Conservation (phyloP, 2,888 invertebrate genomes). For the Agrochola circellaris region DNA sequence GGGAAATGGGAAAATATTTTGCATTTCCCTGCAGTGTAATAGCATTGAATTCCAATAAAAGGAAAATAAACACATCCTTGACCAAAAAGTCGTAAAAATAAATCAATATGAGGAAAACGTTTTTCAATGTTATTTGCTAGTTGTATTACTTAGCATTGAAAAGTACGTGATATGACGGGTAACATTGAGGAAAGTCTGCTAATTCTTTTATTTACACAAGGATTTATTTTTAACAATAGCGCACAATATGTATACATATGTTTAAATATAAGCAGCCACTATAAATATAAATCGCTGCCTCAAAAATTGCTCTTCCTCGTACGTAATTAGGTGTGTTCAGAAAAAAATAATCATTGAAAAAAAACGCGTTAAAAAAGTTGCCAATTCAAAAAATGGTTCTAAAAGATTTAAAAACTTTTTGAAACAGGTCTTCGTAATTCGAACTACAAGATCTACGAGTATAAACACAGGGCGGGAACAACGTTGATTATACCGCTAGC, state of each 20-base stretch:
- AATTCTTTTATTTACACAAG: conserved; percentile 47
- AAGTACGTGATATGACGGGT: conserved; percentile 59
- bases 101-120: conserved; percentile 58
- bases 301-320: neutral
- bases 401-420: conserved; percentile 7
- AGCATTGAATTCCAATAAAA: neutral
- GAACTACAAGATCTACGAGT: conserved; percentile 8
- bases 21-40: neutral
- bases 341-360: too few species aligned
- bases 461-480: conserved; percentile 48
- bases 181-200: conserved; percentile 56
- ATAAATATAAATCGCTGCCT: neutral
- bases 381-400: neutral
- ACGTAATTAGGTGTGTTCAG: too few species aligned
- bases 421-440: conserved; percentile 20
- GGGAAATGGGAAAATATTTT: neutral
- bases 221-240: conserved; percentile 35
- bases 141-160: conserved; percentile 56
- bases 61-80: conserved; percentile 47
- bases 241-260: neutral
- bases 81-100: conserved; percentile 30
- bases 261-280: neutral
- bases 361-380: neutral
- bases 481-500: conserved; percentile 61
- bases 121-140: conserved; percentile 54